Base-by-base conservation (phyloP, 92 coral and sea anemone genomes). In the Hydrozoanthus gracilis region DNA sequence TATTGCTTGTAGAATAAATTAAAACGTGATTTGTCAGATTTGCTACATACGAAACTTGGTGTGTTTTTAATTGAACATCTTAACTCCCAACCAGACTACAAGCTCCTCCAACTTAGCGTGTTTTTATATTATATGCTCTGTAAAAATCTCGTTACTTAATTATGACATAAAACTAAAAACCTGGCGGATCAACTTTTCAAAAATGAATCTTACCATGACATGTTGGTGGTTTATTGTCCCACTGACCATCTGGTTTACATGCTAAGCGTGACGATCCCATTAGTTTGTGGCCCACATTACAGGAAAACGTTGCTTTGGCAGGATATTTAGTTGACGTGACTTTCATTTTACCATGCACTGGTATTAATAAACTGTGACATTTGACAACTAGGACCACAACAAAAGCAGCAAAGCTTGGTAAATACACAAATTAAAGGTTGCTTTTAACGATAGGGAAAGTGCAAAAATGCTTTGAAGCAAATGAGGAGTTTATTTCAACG, bases 241-340 rank as follows among this genome's bases (percentile, higher is more conserved):
- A 76, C 8, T 11, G 27, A 54, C 82, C 82, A 35, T 76, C 45
- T 15, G 64, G 47, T 35, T 18, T 13, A 54, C 82, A 76, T 4
- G 67, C 54, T 49, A 76, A 14, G 27, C 65, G 5, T 52, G 82
- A 52, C 10, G 66, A 76, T 1, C 82, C 82, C 5, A 51, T 76
- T 39, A 76, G 54, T 11, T 27, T 76, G 82, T 52, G 54, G 18
- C 82, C 82, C 8, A 54, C 65, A 54, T 76, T 58, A 11, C 82
- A 76, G 49, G 82, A 76, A 55, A 76, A 76, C 3, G 17, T 76
- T 1, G 45, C 82, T 51, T 76, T 76, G 4, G 16, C 15, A 16
- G 82, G 82, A n/a, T 76, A 66, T 50, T 55, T 76, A 16, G 45
- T 50, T 51, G 82, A 76, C 10, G 12, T 76, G 47, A 46, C 54